Percentiles rank a stretch among this genome's conserved stretches.
Conservation (phyloP, 2,113 vertebrate species). For the Calcarius ornatus region DNA sequence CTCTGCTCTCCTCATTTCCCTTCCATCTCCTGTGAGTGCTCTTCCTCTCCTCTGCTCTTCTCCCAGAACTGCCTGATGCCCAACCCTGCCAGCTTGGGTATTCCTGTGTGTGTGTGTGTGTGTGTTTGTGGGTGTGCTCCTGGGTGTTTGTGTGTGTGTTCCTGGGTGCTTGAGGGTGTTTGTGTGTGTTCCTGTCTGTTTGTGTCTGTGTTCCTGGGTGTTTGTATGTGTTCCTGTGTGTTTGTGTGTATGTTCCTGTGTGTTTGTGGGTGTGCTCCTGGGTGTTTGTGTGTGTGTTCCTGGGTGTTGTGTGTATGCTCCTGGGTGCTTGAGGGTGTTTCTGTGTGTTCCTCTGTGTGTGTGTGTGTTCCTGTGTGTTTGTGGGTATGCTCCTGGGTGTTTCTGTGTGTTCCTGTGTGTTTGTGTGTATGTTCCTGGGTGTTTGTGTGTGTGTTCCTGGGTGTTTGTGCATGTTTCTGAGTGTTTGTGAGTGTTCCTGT, state of each 20-base stretch:
- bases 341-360: too few species aligned
- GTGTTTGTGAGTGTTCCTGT: too few species aligned
- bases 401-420: too few species aligned
- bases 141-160: neutral
- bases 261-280: neutral
- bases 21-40: neutral
- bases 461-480: too few species aligned
- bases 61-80: accelerated
- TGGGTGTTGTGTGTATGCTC: too few species aligned
- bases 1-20: neutral
- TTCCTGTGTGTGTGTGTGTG: accelerated
- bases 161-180: too few species aligned
- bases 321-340: neutral
- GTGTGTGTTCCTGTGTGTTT: too few species aligned
- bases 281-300: accelerated
- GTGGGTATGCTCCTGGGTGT: too few species aligned
- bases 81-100: neutral
- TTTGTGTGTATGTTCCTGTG: neutral
- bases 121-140: too few species aligned
- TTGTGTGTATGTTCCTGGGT: too few species aligned
- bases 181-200: neutral
- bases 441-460: too few species aligned
- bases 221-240: neutral
- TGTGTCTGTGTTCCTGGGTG: too few species aligned
- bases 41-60: neutral